Base-by-base conservation (phyloP, 2,888 invertebrate genomes). In the Acronicta psi region DNA sequence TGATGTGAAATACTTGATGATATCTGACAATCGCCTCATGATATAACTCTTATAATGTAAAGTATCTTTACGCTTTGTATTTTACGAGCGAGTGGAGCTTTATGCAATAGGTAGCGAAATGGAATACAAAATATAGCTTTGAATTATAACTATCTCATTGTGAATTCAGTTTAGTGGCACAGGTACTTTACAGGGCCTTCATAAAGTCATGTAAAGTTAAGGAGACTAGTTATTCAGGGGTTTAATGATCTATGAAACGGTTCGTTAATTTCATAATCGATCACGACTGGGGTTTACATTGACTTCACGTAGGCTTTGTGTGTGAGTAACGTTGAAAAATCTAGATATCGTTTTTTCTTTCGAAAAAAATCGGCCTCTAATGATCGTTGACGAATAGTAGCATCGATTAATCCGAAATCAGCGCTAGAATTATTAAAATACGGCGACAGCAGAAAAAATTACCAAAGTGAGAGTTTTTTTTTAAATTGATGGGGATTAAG, bases 401-500 rank as follows among this genome's bases (percentile, higher is more conserved):
- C 23, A 25, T 16, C 11, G 36, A 49, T 54, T 49, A 47, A 62
- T 52, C 38, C 10, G 45, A 43, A 34, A 55, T 56, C 52, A 66
- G 43, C 29, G 47, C 23, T 6, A 41, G n/a, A 49, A 44, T 56
- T 10, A 45, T 18, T 37, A 53, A 31, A 62, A 50, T 11, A 38
- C 36, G 37, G 54, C 14, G 42, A 17, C 5, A 23, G 13, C 49
- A 37, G 31, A 34, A 49, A 55, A 53, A 51, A 47, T 55, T 58
- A 55, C 53, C 47, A 62, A 61, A 55, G 66, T 64, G 63, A 72
- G 57, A 61, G 62, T 58, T 73, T 61, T 53, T n/a, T 73, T 71
- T 78, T 79, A 80, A 82, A 84, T 82, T 69, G 52, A 70, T 56
- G 50, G 58, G 77, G 78, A 81, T 82, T 81, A 82, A 71, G 76